Percentiles rank a stretch among this genome's conserved stretches.
Conservation (phyloP, 2,888 invertebrate genomes). For the Lottia scabra region DNA sequence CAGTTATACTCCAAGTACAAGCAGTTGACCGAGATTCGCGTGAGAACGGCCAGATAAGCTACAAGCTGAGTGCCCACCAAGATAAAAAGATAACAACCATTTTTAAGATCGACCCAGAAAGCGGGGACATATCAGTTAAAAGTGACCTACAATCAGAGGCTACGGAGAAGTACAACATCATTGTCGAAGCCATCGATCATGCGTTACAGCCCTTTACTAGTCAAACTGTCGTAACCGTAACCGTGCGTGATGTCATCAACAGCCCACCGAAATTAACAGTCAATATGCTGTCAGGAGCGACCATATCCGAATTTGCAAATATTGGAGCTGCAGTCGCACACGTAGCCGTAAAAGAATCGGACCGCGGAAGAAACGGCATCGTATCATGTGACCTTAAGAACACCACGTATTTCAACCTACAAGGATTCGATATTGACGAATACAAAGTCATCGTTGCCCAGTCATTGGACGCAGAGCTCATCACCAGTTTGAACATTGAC, state of each 20-base stretch:
- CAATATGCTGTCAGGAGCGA: slow-evolving; percentile 34
- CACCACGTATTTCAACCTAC: slow-evolving; percentile 40
- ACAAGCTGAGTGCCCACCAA: slow-evolving; percentile 62
- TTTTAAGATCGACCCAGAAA: slow-evolving; percentile 44
- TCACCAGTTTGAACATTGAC: slow-evolving; percentile 44
- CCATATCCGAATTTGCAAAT: slow-evolving; percentile 53
- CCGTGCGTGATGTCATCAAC: slow-evolving; percentile 88
- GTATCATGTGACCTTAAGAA: slow-evolving; percentile 41
- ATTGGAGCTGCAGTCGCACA: slow-evolving; percentile 57
- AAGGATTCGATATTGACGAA: slow-evolving; percentile 45
- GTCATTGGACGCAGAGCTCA: slow-evolving; percentile 54
- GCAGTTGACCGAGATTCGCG: slow-evolving; percentile 89
- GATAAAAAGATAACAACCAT: slow-evolving; percentile 38
- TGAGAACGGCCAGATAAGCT: slow-evolving; percentile 77
- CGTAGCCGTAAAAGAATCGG: slow-evolving; percentile 57
- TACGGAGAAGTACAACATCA: slow-evolving; percentile 44
- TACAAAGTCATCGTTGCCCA: slow-evolving; percentile 53
- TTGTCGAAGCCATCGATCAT: slow-evolving; percentile 53
- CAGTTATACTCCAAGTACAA: slow-evolving; percentile 73
- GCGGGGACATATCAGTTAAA: slow-evolving; percentile 51
- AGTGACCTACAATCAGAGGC: slow-evolving; percentile 47
- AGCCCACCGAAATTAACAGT: slow-evolving; percentile 82
- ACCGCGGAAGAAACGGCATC: slow-evolving; percentile 53
- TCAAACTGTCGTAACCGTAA: slow-evolving; percentile 48
- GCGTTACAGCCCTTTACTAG: slow-evolving; percentile 48